Conservation (phyloP, 2,888 invertebrate species). For the Lordiphosa andalusiaca region DNA sequence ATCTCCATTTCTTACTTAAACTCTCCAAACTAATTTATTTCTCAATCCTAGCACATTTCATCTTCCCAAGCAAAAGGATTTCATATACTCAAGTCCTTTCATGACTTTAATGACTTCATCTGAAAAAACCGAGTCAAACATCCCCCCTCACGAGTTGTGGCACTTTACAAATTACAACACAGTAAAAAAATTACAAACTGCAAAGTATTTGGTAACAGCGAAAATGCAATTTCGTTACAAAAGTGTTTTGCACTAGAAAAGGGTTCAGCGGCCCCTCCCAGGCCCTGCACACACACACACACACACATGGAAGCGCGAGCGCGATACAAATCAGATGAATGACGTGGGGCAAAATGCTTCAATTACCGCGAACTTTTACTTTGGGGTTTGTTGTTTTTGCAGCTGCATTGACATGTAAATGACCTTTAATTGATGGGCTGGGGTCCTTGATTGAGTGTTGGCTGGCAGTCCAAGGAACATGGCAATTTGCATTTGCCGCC, state of each 20-base stretch:
- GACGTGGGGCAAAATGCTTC: constrained; percentile 55
- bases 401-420: constrained; percentile 69
- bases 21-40: too few species aligned
- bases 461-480: constrained; percentile 30
- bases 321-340: constrained; percentile 46
- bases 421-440: constrained; percentile 70
- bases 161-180: constrained; percentile 68
- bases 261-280: constrained; percentile 2
- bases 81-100: constrained; percentile 8
- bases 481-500: constrained; percentile 61
- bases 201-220: constrained; percentile 48
- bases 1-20: too few species aligned
- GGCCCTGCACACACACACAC: constrained; percentile 2
- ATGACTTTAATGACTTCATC: constrained; percentile 68
- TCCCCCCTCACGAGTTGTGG: constrained; percentile 19
- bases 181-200: constrained; percentile 66
- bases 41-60: too few species aligned
- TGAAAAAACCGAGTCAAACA: constrained; percentile 25
- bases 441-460: constrained; percentile 59
- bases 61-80: too few species aligned
- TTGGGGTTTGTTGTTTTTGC: constrained; percentile 32
- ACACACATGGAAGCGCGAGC: constrained; percentile 23
- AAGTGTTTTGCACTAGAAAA: constrained; percentile 30
- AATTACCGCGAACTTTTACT: constrained; percentile 30
- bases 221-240: constrained; percentile 52